These are phyloP conservation scores for Calephelis nemesis DNA, from an alignment of 1,140 invertebrate genomes.

Conservation along the genomic window DNA sequence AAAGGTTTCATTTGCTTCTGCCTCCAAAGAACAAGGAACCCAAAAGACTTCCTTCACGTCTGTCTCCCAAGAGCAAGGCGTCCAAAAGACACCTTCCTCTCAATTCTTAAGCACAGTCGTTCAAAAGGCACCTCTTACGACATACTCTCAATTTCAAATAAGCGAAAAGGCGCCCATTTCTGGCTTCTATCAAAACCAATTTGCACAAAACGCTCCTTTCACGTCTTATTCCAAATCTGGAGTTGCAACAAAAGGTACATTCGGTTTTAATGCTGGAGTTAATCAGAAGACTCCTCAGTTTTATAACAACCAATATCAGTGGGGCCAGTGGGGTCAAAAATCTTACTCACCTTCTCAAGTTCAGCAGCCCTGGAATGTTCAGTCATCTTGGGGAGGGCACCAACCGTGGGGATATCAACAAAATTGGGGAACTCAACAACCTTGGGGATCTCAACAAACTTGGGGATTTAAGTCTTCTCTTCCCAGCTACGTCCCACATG, in stretches of 20 bases:
- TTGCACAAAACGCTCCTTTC: no score
- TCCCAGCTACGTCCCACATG: neutral
- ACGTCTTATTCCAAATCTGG: no score
- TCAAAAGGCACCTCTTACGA: neutral
- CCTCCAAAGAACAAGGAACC: neutral
- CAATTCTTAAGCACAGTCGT: neutral
- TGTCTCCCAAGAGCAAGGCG: neutral
- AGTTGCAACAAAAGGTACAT: neutral
- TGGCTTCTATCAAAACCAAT: no score
- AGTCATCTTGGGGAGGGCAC: neutral
- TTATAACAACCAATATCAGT: neutral
- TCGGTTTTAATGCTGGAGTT: slow-evolving; percentile 3
- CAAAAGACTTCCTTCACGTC: neutral
- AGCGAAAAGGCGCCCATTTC: neutral
- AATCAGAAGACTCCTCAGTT: neutral
- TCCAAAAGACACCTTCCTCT: neutral
- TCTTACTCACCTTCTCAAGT: neutral
- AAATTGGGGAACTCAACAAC: neutral
- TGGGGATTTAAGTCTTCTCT: neutral
- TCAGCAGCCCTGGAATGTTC: neutral
- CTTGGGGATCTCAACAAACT: neutral
- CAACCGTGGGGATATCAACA: neutral
- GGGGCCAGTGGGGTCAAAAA: neutral
- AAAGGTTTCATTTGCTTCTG: no score
- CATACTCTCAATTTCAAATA: neutral